Evolutionary conservation across 2,888 invertebrate species (phyloP).

Genomic region (Amiota mariae): DNA sequence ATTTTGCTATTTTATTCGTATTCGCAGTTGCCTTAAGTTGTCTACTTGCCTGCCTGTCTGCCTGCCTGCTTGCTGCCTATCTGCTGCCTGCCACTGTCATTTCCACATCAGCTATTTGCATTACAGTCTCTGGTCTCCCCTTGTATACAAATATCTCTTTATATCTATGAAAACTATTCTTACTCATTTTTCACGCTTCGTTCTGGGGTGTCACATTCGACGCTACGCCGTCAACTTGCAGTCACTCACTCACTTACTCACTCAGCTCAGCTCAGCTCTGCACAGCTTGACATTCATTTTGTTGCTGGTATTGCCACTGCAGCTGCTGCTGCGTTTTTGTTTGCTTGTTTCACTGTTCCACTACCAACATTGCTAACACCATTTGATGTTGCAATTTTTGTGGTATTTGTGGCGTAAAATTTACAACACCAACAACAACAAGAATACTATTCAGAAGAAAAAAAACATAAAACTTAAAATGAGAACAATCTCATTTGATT

Average conservation of each 20-base stretch:
- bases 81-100: not conserved
- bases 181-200: conserved; percentile 15
- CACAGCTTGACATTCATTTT: conserved; percentile 37
- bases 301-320: not conserved
- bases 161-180: not conserved
- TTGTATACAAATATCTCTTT: not conserved
- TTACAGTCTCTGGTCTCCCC: too few relatives aligned
- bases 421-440: conserved; percentile 42
- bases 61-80: not conserved
- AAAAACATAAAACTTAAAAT: conserved; percentile 43
- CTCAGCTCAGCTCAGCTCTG: conserved; percentile 44
- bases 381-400: conserved; percentile 60
- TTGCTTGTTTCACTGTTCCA: not conserved
- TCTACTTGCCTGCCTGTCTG: not conserved
- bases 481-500: conserved; percentile 56
- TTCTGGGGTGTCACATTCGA: conserved; percentile 61
- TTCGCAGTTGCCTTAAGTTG: conserved; percentile 2
- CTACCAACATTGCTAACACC: not conserved
- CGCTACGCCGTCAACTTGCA: conserved; percentile 53
- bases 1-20: not conserved
- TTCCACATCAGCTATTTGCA: conserved; percentile 1
- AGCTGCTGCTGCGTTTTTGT: not conserved
- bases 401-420: conserved; percentile 66
- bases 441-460: too few relatives aligned
- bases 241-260: conserved; percentile 40